Evolutionary conservation across 2,797 vertebrate genomes (phyloP).

Genomic region (Pantherophis alleghaniensis): DNA sequence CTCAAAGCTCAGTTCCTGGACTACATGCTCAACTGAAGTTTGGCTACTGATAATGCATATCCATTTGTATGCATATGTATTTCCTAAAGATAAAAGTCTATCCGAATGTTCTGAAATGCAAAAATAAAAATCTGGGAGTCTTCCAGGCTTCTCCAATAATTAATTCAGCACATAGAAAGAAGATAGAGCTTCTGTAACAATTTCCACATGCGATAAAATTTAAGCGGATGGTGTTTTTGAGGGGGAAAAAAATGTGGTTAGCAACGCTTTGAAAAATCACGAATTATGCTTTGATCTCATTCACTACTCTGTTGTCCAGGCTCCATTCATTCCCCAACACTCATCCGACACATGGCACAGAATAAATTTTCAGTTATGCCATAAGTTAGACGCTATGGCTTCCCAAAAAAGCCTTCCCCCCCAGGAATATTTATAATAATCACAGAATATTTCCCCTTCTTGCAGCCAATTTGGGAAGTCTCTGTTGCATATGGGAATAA

Average conservation of each 20-base stretch:
- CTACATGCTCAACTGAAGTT: background rate
- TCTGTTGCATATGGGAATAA: background rate
- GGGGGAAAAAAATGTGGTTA: background rate
- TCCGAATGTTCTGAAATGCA: background rate
- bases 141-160: background rate
- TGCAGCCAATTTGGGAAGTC: background rate
- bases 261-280: background rate
- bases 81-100: background rate
- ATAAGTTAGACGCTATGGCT: background rate
- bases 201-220: background rate
- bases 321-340: background rate
- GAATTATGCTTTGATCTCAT: background rate
- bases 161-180: background rate
- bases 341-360: background rate
- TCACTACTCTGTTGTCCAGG: background rate
- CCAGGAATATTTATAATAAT: background rate
- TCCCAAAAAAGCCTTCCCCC: background rate
- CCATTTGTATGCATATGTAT: background rate
- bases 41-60: background rate
- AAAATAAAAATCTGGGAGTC: background rate
- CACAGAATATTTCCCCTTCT: background rate
- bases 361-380: background rate
- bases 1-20: background rate
- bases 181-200: background rate
- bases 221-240: background rate